A percentile compares a stretch with the other conserved stretches of the same genome.
phyloP scores from a whole-genome alignment of 2,888 invertebrate species.

The Teleogryllus oceanicus region DNA sequence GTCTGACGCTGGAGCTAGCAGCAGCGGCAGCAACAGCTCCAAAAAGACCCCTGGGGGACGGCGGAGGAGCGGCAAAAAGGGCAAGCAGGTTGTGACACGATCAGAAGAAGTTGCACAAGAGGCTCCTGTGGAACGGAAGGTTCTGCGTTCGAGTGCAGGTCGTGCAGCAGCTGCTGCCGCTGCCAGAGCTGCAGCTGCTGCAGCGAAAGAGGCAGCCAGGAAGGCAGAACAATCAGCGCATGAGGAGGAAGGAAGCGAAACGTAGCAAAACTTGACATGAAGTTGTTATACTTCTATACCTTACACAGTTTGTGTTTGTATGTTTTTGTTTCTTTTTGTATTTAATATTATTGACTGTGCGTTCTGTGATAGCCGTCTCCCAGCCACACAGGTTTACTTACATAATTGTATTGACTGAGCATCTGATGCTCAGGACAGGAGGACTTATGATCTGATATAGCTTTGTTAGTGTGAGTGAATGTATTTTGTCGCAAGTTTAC shows the following conservation, averaged over 20 bases:
- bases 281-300: neutral
- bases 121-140: slow-evolving; percentile 58
- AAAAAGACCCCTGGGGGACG: slow-evolving; percentile 40
- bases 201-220: slow-evolving; percentile 12
- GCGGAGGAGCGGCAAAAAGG: slow-evolving; percentile 43
- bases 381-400: slow-evolving; percentile 34
- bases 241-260: slow-evolving; percentile 29
- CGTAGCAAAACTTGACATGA: slow-evolving; percentile 32
- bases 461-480: slow-evolving; percentile 22
- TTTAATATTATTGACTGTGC: slow-evolving; percentile 38
- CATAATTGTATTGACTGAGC: slow-evolving; percentile 33
- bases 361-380: slow-evolving; percentile 40
- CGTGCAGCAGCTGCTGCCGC: slow-evolving; percentile 58
- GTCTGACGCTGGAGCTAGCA: neutral
- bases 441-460: slow-evolving; percentile 25
- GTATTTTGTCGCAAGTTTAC: slow-evolving; percentile 20
- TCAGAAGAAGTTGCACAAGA: slow-evolving; percentile 48
- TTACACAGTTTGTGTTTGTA: slow-evolving; percentile 2
- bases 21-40: neutral
- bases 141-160: slow-evolving; percentile 64
- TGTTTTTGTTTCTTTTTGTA: slow-evolving; percentile 32
- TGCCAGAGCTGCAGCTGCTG: slow-evolving; percentile 52
- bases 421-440: slow-evolving; percentile 31
- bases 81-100: slow-evolving; percentile 41
- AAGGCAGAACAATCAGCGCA: neutral